These are phyloP conservation scores for Athalia rosae DNA, from an alignment of 2,888 invertebrate species.

Conservation along the genomic window DNA sequence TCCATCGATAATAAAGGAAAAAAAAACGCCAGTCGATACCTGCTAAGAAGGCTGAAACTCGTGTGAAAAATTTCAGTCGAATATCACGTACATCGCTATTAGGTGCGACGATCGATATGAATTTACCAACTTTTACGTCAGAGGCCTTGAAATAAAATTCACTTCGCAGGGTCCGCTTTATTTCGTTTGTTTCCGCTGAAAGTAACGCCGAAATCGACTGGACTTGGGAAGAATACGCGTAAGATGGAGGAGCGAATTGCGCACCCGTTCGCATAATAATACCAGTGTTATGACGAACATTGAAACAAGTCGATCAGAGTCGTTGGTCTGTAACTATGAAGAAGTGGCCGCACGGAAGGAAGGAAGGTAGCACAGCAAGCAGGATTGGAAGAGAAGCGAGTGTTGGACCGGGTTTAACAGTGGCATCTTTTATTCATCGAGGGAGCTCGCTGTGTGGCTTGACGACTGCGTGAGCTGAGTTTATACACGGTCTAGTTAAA, in stretches of 20 bases:
- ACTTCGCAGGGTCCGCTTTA: no score
- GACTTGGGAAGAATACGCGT: background rate
- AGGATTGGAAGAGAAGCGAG: constrained; percentile 52
- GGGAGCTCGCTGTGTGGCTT: constrained; percentile 62
- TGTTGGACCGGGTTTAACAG: constrained; percentile 63
- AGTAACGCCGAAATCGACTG: no score
- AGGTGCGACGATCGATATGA: no score
- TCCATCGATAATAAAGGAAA: no score
- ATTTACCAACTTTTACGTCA: no score
- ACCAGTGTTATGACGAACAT: constrained; percentile 36
- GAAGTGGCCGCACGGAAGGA: constrained; percentile 47
- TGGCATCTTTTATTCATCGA: constrained; percentile 69
- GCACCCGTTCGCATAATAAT: constrained; percentile 32
- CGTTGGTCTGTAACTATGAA: constrained; percentile 54
- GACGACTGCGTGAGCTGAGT: constrained; percentile 68
- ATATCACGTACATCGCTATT: no score
- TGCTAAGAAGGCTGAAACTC: no score
- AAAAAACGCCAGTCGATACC: no score
- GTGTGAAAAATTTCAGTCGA: no score
- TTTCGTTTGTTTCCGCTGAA: no score
- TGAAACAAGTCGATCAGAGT: constrained; percentile 48
- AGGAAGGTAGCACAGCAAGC: constrained; percentile 52
- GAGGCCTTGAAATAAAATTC: no score
- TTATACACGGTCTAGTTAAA: constrained; percentile 67
- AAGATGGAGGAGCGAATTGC: background rate